A percentile compares a stretch with the other conserved stretches of the same genome.
phyloP scores from a whole-genome alignment of 2,888 invertebrate genomes.

The Meloe dianella region DNA sequence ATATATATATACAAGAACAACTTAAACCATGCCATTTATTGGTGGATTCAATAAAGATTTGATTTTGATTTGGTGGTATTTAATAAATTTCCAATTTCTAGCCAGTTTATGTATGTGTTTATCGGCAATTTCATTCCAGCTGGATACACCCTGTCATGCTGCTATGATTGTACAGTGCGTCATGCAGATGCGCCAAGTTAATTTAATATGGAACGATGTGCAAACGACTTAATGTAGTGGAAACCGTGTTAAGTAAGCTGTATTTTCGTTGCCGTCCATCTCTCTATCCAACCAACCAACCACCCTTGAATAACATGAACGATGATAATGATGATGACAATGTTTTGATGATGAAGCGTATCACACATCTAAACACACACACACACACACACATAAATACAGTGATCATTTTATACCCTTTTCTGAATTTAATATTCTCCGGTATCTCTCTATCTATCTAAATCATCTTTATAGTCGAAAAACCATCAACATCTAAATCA shows the following conservation, averaged over 20 bases:
- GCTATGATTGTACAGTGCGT: constrained; percentile 47
- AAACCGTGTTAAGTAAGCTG: constrained; percentile 41
- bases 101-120: background rate
- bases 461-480: constrained; percentile 9
- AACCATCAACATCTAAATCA: constrained; percentile 8
- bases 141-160: constrained; percentile 44
- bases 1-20: background rate
- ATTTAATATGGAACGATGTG: constrained; percentile 48
- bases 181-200: constrained; percentile 48
- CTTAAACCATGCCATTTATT: background rate
- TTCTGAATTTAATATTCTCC: background rate
- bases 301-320: background rate
- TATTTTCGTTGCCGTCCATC: constrained; percentile 17
- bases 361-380: background rate
- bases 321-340: background rate
- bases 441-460: background rate
- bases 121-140: constrained; percentile 43
- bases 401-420: background rate
- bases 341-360: background rate
- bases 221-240: constrained; percentile 51
- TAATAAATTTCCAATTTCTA: background rate
- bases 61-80: background rate
- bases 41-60: background rate
- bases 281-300: background rate
- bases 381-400: background rate